Evolutionary conservation across 2,113 vertebrate genomes (phyloP).

Genomic region (Lophotis ruficrista): DNA sequence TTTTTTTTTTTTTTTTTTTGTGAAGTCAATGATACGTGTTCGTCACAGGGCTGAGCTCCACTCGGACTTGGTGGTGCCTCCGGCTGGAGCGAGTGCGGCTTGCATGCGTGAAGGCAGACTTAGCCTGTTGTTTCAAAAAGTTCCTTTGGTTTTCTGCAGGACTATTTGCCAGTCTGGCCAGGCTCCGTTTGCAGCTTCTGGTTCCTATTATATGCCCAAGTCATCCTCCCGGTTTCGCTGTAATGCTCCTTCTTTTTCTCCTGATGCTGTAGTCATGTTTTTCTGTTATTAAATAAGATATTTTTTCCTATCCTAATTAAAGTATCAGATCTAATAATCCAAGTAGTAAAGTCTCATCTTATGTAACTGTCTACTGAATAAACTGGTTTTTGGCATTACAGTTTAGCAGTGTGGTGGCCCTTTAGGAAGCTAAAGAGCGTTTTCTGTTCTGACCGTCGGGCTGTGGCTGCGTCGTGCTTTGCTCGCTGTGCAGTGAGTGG

Average conservation of each 20-base stretch:
- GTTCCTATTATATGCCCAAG: background rate
- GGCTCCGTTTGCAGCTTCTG: background rate
- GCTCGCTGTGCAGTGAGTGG: accelerated
- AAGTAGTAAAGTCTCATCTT: background rate
- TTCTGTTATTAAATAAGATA: background rate
- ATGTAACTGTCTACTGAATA: background rate
- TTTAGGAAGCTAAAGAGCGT: background rate
- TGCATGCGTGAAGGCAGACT: background rate
- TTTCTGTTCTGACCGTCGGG: background rate
- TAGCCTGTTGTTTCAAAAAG: background rate
- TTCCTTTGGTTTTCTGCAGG: background rate
- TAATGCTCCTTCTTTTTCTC: background rate
- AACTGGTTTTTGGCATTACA: background rate
- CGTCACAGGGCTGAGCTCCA: background rate
- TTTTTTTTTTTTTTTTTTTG: no score
- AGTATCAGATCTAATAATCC: background rate
- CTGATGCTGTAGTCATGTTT: background rate
- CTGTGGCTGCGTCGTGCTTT: accelerated
- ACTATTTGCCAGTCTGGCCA: background rate
- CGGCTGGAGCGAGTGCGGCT: accelerated
- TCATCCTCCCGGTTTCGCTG: background rate
- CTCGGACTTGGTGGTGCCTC: accelerated
- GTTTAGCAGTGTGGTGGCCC: background rate
- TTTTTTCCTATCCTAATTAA: background rate
- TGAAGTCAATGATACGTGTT: accelerated